Evolutionary conservation across 2,797 vertebrate species (phyloP).

Genomic region (Gymnocypris eckloni): DNA sequence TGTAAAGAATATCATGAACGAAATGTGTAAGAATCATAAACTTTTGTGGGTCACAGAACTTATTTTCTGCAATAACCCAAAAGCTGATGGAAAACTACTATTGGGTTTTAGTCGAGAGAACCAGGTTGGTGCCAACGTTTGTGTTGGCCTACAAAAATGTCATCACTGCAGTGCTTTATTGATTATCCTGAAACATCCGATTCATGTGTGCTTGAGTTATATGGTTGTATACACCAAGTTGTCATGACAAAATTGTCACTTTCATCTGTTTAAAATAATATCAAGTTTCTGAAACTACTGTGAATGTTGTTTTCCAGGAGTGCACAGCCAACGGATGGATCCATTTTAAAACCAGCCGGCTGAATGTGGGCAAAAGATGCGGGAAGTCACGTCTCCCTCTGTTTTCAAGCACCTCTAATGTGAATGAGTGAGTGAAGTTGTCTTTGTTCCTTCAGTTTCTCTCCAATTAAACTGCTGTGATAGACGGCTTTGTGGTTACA

Average conservation of each 20-base stretch:
- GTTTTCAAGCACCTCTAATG: slow-evolving; percentile 10
- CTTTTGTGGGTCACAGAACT: background rate
- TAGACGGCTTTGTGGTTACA: slow-evolving; percentile 2
- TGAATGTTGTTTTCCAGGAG: background rate
- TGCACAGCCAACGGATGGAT: background rate
- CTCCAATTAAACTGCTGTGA: slow-evolving; percentile 51
- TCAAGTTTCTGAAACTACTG: background rate
- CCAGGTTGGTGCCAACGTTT: background rate
- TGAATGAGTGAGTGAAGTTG: slow-evolving; percentile 8
- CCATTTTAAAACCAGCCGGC: background rate
- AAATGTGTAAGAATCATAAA: background rate
- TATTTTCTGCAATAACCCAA: background rate
- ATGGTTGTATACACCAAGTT: background rate
- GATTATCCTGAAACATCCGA: no score
- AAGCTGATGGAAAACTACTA: background rate
- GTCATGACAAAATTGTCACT: background rate
- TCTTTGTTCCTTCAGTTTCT: slow-evolving; percentile 16
- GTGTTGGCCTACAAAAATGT: background rate
- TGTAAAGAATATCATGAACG: background rate
- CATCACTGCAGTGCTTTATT: no score
- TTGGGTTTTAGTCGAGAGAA: background rate
- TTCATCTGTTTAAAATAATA: background rate
- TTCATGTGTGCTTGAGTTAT: background rate
- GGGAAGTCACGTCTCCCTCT: background rate
- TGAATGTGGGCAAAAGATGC: background rate